Percentiles rank a stretch among this genome's conserved stretches.
Evolutionary conservation across 2,888 invertebrate species (phyloP).

Genomic region (Flexamia atlantica): DNA sequence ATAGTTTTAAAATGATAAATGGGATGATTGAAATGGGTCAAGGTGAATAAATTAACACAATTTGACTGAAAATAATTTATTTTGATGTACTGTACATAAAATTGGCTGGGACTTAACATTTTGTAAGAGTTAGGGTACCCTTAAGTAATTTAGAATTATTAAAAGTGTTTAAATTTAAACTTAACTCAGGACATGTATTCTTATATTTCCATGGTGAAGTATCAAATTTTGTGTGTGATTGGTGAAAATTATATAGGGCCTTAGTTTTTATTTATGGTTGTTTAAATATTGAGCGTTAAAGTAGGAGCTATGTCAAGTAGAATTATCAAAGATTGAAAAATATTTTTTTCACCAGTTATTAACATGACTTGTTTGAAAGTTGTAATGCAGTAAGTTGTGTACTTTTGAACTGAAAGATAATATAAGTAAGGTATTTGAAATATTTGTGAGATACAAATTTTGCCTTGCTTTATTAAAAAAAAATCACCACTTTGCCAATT

Average conservation of each 20-base stretch:
- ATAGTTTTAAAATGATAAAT: too few relatives aligned
- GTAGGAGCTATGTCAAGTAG: neutral
- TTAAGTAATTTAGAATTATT: neutral
- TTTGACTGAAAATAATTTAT: too few relatives aligned
- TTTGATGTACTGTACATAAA: too few relatives aligned
- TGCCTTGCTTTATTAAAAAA: too few relatives aligned
- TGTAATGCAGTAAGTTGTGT: conserved; percentile 1
- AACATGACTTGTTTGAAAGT: conserved; percentile 8
- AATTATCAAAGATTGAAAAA: neutral
- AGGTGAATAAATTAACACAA: too few relatives aligned
- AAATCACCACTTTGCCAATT: too few relatives aligned
- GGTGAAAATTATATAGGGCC: neutral
- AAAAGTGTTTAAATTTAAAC: neutral
- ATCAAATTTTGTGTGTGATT: neutral
- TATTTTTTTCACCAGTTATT: neutral
- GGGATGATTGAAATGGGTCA: too few relatives aligned
- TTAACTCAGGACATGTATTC: neutral
- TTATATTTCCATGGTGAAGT: neutral
- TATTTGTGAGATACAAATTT: too few relatives aligned
- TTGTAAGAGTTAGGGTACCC: too few relatives aligned
- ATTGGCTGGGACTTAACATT: too few relatives aligned
- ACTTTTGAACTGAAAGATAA: neutral
- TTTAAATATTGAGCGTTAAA: too few relatives aligned
- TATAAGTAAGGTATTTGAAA: neutral
- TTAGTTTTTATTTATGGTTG: neutral